Evolutionary conservation across 1,140 invertebrate genomes (phyloP), one percentile per base, ranked within the genome.

Genomic region (Megalopta genalis): DNA sequence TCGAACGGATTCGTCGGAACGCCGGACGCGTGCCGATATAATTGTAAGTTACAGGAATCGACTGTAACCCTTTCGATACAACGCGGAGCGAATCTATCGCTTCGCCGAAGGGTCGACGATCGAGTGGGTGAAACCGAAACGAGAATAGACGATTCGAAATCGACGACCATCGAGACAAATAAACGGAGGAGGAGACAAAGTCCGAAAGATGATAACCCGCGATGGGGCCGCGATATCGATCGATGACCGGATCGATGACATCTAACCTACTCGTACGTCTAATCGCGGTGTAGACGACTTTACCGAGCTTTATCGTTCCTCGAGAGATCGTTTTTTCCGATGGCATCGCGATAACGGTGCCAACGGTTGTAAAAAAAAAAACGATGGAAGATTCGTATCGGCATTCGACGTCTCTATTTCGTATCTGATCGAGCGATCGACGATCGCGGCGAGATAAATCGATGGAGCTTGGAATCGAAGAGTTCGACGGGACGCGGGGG

Each of bases 201-300:
- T 80, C 78, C 78, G 42, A 25, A 9, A 7, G n/a, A 21, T 37
- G 71, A 75, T 80, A 59, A 75, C 4, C 27, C 37, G 16, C 10
- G 39, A 60, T 27, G n/a, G 37, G 27, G 1, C 6, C 21, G 37
- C 65, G 78, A 80, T 80, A 68, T 85, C 81, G 57, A 84, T 85
- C 60, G 60, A 81, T 71, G 80, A 75, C 54, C 68, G 68, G 68
- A 84, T 80, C 69, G 83, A 85, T 86, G 59, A 21, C 27, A 82
- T 84, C 66, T 64, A 59, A n/a, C 49, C 27, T 14, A 32, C 32
- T 37, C 25, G 71, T 52, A 68, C 27, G n/a, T 59, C 65, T 86
- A 82, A 86, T 82, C 84, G 64, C 82, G 67, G 71, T 86, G 74
- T 82, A 72, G 64, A 78, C 83, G 23, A 23, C 77, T 82, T 87